Evolutionary conservation across 1,140 invertebrate genomes (phyloP).

Genomic region (Pantala flavescens): DNA sequence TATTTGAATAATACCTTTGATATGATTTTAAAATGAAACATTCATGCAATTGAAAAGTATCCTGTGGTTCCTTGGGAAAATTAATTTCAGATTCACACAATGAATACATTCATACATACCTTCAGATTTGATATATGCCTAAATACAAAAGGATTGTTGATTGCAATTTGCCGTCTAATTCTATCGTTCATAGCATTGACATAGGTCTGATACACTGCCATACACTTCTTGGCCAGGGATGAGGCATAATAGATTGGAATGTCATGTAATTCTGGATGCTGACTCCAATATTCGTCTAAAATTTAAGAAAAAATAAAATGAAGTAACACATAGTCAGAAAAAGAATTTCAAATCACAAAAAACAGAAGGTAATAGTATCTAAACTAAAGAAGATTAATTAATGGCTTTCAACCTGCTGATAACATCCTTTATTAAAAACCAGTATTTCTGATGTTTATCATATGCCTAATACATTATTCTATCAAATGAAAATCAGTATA

Average conservation of each 20-base stretch:
- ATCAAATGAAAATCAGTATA: no score
- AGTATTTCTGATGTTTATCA: no score
- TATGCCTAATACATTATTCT: no score
- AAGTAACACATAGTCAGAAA: not conserved
- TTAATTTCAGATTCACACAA: not conserved
- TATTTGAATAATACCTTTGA: not conserved
- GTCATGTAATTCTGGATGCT: conserved; percentile 96
- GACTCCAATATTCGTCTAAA: conserved; percentile 93
- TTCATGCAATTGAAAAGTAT: no score
- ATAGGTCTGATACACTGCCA: conserved; percentile 99
- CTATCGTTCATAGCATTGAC: conserved; percentile 99
- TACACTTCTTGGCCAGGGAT: conserved; percentile 97
- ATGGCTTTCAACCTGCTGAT: no score
- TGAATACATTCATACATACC: conserved; percentile 37
- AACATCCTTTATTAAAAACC: no score
- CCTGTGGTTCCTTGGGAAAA: no score
- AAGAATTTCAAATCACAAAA: not conserved
- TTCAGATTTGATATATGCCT: conserved; percentile 98
- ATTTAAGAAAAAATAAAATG: conserved; percentile 23
- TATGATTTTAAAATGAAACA: no score
- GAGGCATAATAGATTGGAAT: conserved; percentile 99
- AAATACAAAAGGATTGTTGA: conserved; percentile 95
- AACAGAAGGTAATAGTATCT: no score
- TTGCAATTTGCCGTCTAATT: conserved; percentile 89
- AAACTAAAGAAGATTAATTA: no score